phyloP scores from a whole-genome alignment of 2,888 invertebrate genomes.

The Dendrolimus houi region DNA sequence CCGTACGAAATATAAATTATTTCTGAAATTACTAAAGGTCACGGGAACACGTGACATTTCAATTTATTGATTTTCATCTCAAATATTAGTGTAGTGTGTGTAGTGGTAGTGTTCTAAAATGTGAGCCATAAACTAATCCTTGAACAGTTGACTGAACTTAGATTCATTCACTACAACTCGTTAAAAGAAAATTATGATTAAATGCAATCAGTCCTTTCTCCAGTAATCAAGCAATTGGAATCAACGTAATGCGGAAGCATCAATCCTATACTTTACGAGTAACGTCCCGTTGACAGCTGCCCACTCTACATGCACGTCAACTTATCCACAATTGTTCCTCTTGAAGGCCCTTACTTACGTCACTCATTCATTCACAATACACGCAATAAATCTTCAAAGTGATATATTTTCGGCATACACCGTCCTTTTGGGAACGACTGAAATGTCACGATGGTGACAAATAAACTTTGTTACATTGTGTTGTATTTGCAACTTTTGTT shows the following conservation, averaged over 20 bases:
- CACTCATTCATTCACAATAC: slow-evolving; percentile 23
- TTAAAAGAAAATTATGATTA: background rate
- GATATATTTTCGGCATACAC: background rate
- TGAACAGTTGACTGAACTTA: background rate
- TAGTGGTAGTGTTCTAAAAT: too few relatives aligned
- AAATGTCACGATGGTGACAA: background rate
- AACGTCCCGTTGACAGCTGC: background rate
- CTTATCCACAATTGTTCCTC: background rate
- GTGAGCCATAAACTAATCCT: background rate
- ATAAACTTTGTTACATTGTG: too few relatives aligned
- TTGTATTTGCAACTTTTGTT: too few relatives aligned
- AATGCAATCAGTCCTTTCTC: background rate
- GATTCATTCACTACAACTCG: background rate
- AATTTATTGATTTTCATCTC: too few relatives aligned
- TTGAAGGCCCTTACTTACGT: slow-evolving; percentile 28
- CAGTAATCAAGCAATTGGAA: background rate
- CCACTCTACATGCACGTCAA: background rate
- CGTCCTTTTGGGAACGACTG: background rate
- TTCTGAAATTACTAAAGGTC: too few relatives aligned
- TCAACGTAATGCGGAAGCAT: background rate
- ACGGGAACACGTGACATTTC: too few relatives aligned
- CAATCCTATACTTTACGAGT: background rate
- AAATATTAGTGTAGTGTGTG: too few relatives aligned
- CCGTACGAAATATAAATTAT: too few relatives aligned
- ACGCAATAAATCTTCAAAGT: slow-evolving; percentile 23